Evolutionary conservation across 2,113 vertebrate genomes (phyloP).

Genomic region (Oncorhynchus kisutch): DNA sequence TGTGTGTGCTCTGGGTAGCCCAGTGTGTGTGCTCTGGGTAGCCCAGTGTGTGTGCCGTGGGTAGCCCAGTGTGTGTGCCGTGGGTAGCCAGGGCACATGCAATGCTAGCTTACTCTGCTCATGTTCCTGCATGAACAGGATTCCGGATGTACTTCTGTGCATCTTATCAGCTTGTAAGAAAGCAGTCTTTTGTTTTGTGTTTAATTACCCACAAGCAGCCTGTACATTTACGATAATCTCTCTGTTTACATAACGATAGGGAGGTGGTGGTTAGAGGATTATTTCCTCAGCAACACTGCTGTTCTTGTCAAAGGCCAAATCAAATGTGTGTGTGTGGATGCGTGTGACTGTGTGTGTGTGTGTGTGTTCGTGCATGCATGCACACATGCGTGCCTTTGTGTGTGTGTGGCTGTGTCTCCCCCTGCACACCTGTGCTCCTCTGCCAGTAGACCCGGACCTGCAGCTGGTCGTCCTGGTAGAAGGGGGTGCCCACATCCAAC

Average conservation of each 20-base stretch:
- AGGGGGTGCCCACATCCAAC: slow-evolving; percentile 84
- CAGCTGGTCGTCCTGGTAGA: slow-evolving; percentile 86
- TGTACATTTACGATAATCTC: slow-evolving; percentile 24
- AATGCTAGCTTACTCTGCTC: slow-evolving; percentile 7
- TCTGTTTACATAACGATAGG: slow-evolving; percentile 25
- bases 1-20: no score
- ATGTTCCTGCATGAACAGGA: slow-evolving; percentile 20
- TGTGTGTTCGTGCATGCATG: background rate
- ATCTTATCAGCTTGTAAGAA: slow-evolving; percentile 8
- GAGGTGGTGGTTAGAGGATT: background rate
- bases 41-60: no score
- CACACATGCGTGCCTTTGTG: background rate
- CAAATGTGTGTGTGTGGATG: background rate
- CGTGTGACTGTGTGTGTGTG: background rate
- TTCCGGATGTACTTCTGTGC: slow-evolving; percentile 10
- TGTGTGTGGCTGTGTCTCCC: background rate
- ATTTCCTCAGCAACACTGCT: background rate
- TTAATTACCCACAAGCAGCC: background rate
- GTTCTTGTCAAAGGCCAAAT: no score
- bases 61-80: no score
- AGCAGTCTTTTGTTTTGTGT: slow-evolving; percentile 18
- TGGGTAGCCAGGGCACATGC: no score
- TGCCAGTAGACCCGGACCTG: slow-evolving; percentile 92
- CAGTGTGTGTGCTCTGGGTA: no score
- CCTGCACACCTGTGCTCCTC: slow-evolving; percentile 74